These are phyloP conservation scores for Neolamprologus variostigma DNA, from an alignment of 2,113 vertebrate genomes.

Conservation along the genomic window DNA sequence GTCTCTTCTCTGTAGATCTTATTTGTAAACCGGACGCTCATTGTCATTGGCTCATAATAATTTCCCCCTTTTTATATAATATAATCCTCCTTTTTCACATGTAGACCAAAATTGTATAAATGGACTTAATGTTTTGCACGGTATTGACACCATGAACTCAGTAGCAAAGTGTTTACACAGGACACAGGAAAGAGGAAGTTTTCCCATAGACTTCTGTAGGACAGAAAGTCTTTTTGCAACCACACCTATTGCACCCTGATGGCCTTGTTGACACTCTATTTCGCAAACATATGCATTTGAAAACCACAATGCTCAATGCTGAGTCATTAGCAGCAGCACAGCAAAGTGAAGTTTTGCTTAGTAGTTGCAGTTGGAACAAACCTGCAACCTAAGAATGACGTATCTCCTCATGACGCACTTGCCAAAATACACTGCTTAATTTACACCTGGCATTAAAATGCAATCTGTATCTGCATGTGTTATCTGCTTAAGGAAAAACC, in stretches of 20 bases:
- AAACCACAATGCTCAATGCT: neutral
- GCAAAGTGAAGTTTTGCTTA: neutral
- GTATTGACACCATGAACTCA: neutral
- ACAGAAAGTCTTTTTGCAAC: neutral
- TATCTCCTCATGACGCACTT: neutral
- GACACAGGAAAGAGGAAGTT: neutral
- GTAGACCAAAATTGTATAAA: neutral
- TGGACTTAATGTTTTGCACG: neutral
- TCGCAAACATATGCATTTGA: neutral
- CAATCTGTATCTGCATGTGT: rapidly evolving
- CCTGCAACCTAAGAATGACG: neutral
- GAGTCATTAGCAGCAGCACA: neutral
- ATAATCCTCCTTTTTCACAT: neutral
- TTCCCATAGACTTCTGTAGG: neutral
- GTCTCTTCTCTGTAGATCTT: neutral
- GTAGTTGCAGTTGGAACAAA: neutral
- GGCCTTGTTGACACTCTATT: neutral
- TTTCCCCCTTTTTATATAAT: neutral
- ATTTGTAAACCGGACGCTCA: neutral
- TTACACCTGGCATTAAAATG: neutral
- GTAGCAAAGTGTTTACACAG: neutral
- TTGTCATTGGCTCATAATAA: neutral
- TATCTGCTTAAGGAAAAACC: neutral
- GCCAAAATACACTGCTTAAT: neutral
- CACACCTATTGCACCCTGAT: neutral